Conservation (phyloP, 2,888 invertebrate species). For the Drosophila tanythrix region DNA sequence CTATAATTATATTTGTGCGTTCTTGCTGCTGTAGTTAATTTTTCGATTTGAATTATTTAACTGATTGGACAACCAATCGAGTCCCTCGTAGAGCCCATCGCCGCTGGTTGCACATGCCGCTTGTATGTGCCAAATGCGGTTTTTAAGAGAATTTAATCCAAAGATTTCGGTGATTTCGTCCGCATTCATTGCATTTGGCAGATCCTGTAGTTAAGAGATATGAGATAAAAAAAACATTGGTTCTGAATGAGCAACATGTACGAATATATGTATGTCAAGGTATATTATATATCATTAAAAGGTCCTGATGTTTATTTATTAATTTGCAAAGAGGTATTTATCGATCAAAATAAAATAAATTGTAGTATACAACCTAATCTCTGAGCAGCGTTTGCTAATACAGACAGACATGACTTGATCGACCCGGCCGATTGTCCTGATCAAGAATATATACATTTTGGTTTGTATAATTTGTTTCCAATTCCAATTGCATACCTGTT, state of each 20-base stretch:
- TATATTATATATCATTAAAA: too few species aligned
- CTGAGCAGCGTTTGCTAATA: too few species aligned
- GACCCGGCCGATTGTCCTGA: too few species aligned
- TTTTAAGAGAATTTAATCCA: slow-evolving; percentile 98
- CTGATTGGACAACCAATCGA: slow-evolving; percentile 99
- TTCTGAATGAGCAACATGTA: too few species aligned
- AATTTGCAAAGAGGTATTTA: too few species aligned
- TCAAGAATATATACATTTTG: too few species aligned
- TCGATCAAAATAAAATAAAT: too few species aligned
- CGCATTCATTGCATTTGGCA: slow-evolving; percentile 99
- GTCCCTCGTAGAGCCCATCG: slow-evolving; percentile 99
- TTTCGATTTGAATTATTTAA: slow-evolving; percentile 99
- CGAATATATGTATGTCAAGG: too few species aligned
- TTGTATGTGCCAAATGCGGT: slow-evolving; percentile 99
- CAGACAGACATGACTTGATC: too few species aligned
- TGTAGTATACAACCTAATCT: too few species aligned
- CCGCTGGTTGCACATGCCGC: slow-evolving; percentile 99
- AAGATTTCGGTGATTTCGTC: slow-evolving; percentile 99
- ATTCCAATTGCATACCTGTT: slow-evolving; percentile 89
- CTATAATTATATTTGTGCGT: slow-evolving; percentile 52
- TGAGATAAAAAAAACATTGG: background rate
- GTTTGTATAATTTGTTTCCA: background rate
- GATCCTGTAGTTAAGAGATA: slow-evolving; percentile 89
- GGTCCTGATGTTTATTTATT: too few species aligned
- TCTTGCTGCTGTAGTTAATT: slow-evolving; percentile 70